Evolutionary conservation across 2,888 invertebrate species (phyloP), one percentile per base, ranked within the genome.

Genomic region (Agrotis puta): DNA sequence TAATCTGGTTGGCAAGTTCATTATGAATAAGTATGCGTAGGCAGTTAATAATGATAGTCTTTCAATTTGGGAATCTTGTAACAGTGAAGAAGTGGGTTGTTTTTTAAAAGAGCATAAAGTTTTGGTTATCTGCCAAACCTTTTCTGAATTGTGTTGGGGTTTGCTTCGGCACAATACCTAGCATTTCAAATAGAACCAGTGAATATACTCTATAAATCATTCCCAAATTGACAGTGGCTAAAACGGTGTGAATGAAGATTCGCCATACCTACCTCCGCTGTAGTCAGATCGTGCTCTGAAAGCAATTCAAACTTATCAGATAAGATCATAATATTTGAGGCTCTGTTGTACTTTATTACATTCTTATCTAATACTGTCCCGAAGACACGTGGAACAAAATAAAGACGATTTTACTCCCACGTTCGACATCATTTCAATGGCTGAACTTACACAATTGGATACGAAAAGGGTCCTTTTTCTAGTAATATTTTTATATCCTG

Each of bases 1-100:
- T 48, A 22, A 65, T 51, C 47, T 47, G 24, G 64, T 14, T 47
- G 4, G 47, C 20, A 39, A 39, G 62, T 72, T 43, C 7, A 54
- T 62, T 61, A 47, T 61, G n/a, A 70, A 45, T 45, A 51, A n/a
- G 7, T 33, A 33, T 20, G 16, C 50, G 6, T 18, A 2, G 39
- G n/a, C n/a, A 54, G 9, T 20, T n/a, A 20, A n/a, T 24, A 24
- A 53, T 33, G 11, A 18, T 13, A 16, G 22, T 14, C 16, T 13
- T 63, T 11, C 14, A 33, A 48, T 61, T 24, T 20, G 4, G 5
- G 5, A 5, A 47, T 47, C 20, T 3, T 47, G 14, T 24, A 9
- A 9, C 20, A n/a, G n/a, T n/a, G n/a, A n/a, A n/a, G n/a, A n/a
- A 7, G 27, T 11, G 27, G n/a, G 33, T 56, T 33, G 27, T 33